Conservation (phyloP, 1,140 invertebrate genomes). For the Planococcus citri region DNA sequence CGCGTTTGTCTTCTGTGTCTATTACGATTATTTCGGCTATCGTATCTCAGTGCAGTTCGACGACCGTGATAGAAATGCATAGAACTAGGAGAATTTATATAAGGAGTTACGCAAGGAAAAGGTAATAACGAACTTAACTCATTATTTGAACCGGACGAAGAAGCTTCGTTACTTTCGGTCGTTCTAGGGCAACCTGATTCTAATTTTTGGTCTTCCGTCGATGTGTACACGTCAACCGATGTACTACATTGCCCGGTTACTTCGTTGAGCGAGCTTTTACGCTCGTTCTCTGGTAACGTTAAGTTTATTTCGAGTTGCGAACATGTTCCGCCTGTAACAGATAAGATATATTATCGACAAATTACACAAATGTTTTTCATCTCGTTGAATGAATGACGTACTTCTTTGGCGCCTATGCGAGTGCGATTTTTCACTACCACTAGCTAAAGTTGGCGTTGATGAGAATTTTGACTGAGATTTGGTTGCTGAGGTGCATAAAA, state of each 20-base stretch:
- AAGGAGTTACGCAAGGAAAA: constrained; percentile 34
- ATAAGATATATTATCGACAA: not conserved
- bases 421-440: not conserved
- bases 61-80: constrained; percentile 15
- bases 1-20: constrained; percentile 17
- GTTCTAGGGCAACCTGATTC: constrained; percentile 7
- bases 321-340: not conserved
- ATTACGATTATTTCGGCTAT: not conserved
- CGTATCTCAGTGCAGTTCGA: not conserved
- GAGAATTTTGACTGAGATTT: constrained; percentile 4
- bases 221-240: not conserved
- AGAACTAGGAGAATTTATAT: constrained; percentile 5
- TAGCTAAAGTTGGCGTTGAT: not conserved
- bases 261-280: not conserved
- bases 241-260: not conserved
- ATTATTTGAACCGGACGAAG: constrained; percentile 46
- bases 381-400: not conserved
- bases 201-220: not conserved
- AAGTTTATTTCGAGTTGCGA: not conserved
- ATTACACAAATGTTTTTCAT: not conserved
- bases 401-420: not conserved
- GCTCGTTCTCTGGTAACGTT: not conserved
- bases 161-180: constrained; percentile 25
- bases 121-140: constrained; percentile 47
- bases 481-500: not conserved